phyloP scores from a whole-genome alignment of 2,797 vertebrate genomes.

The Percopsis omiscomaycus region DNA sequence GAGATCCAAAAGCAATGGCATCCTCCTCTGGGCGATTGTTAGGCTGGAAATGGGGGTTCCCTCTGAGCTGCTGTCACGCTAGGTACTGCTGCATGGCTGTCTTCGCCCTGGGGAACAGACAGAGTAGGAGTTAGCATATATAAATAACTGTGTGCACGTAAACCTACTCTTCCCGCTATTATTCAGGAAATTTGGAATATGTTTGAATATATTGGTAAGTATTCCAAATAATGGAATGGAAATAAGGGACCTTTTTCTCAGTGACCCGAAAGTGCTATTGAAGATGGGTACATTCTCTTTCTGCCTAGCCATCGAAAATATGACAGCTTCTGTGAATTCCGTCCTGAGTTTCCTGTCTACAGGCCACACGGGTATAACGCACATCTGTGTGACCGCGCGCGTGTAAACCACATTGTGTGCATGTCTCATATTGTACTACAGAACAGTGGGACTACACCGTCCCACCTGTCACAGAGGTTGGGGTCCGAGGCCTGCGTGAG shows the following conservation, averaged over 20 bases:
- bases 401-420: neutral
- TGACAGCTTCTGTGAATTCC: too few species aligned
- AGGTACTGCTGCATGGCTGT: constrained; percentile 98
- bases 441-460: constrained; percentile 1
- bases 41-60: constrained; percentile 64
- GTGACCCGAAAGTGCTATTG: too few species aligned
- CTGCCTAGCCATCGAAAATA: too few species aligned
- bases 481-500: constrained; percentile 91
- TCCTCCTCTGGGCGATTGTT: constrained; percentile 58
- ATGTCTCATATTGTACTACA: neutral
- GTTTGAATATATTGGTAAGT: too few species aligned
- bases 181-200: too few species aligned
- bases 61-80: constrained; percentile 83
- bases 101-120: constrained; percentile 86
- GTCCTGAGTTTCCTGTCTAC: too few species aligned
- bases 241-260: too few species aligned
- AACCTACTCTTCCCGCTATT: too few species aligned
- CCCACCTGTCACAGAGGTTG: constrained; percentile 95
- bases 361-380: too few species aligned
- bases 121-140: constrained; percentile 6
- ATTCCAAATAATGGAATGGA: too few species aligned
- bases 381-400: neutral
- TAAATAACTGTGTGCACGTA: neutral
- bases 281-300: too few species aligned
- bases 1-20: constrained; percentile 65